Conservation (phyloP, 2,888 invertebrate genomes). For the Polylopha cassiicola region DNA sequence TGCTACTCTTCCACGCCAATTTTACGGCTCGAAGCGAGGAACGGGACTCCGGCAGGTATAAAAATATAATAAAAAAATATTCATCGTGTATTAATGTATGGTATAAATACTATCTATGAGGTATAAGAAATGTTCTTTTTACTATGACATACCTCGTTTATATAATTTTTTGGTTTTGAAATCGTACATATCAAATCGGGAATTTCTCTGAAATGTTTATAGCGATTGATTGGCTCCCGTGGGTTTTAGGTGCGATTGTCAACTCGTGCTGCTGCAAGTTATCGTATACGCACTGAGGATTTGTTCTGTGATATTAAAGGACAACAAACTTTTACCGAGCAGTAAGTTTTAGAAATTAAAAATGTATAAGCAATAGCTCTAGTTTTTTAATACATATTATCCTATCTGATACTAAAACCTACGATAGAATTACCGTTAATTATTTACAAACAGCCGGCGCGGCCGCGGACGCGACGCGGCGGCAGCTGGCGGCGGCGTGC, state of each 20-base stretch:
- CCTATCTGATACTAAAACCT: background rate
- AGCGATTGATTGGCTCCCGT: too few species aligned
- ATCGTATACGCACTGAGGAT: slow-evolving; percentile 52
- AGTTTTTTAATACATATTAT: too few species aligned
- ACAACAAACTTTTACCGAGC: slow-evolving; percentile 17
- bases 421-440: background rate
- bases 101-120: too few species aligned
- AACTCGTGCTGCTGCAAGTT: slow-evolving; percentile 47
- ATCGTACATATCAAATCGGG: too few species aligned
- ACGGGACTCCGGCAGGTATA: slow-evolving; percentile 36
- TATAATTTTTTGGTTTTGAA: too few species aligned
- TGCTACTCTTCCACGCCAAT: slow-evolving; percentile 41
- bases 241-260: slow-evolving; percentile 58
- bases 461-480: background rate
- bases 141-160: too few species aligned
- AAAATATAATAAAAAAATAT: slow-evolving; percentile 3
- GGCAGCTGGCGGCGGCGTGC: slow-evolving; percentile 34
- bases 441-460: background rate
- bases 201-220: too few species aligned
- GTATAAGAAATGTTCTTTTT: too few species aligned
- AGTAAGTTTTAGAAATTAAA: slow-evolving; percentile 24
- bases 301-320: slow-evolving; percentile 48
- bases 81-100: too few species aligned
- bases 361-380: background rate
- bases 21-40: slow-evolving; percentile 26